phyloP scores from a whole-genome alignment of 2,113 vertebrate species.

The Oplegnathus fasciatus region DNA sequence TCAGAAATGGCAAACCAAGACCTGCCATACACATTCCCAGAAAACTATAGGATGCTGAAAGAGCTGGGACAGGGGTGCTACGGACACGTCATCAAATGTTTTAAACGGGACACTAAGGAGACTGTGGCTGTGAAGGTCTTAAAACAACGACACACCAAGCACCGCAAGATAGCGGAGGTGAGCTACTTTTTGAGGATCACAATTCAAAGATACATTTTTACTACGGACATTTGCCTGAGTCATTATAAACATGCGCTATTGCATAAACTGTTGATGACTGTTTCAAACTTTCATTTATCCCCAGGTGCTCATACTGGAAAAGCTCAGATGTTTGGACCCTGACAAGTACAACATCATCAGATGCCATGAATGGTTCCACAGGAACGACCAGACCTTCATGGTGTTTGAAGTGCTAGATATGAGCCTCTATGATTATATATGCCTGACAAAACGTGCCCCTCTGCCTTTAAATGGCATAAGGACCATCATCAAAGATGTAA shows the following conservation, averaged over 20 bases:
- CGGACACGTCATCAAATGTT: background rate
- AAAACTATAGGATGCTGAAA: background rate
- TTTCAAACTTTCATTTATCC: background rate
- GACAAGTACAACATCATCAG: background rate
- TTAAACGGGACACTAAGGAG: background rate
- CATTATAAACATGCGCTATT: background rate
- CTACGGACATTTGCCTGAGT: background rate
- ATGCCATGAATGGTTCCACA: background rate
- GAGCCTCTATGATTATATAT: background rate
- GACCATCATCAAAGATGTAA: slow-evolving; percentile 25
- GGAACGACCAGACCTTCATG: background rate
- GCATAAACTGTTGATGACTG: background rate
- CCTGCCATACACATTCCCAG: background rate
- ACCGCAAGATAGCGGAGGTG: background rate
- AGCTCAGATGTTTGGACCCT: slow-evolving; percentile 14
- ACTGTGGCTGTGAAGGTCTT: slow-evolving; percentile 19
- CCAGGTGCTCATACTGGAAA: background rate
- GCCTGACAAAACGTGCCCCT: background rate
- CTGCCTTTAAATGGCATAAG: background rate
- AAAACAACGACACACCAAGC: background rate
- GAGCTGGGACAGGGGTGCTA: background rate
- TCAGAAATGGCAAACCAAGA: background rate
- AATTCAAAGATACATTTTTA: background rate
- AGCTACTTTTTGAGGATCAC: background rate
- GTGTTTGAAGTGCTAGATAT: slow-evolving; percentile 28